A percentile compares a stretch with the other conserved stretches of the same genome.
Evolutionary conservation across 2,888 invertebrate species (phyloP).

Genomic region (Caenorhabditis auriculariae): DNA sequence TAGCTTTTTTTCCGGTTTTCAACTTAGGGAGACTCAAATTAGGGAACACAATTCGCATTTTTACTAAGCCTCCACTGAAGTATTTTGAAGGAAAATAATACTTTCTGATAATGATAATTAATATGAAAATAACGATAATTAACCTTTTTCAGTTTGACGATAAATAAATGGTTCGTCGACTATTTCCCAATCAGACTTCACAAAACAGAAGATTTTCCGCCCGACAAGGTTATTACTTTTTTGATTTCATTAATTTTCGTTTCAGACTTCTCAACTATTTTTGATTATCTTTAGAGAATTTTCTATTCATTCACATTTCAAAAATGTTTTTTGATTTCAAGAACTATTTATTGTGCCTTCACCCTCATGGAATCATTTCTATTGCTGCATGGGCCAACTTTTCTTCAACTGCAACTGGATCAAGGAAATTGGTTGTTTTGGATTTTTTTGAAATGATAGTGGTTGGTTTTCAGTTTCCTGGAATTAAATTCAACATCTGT

Average conservation of each 20-base stretch:
- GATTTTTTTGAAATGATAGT: not conserved
- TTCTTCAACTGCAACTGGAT: slow-evolving; percentile 71
- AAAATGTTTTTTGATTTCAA: no score
- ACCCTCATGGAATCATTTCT: slow-evolving; percentile 87
- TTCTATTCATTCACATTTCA: no score
- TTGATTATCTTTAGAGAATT: no score
- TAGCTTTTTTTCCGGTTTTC: no score
- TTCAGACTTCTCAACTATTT: no score
- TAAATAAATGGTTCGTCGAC: slow-evolving; percentile 77
- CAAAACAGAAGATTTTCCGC: slow-evolving; percentile 76
- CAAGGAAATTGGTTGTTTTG: slow-evolving; percentile 29
- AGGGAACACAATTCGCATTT: no score
- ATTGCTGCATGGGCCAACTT: slow-evolving; percentile 80
- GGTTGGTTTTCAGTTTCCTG: slow-evolving; percentile 62
- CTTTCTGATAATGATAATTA: no score
- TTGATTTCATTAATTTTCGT: no score
- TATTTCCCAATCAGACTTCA: slow-evolving; percentile 82
- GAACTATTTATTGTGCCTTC: slow-evolving; percentile 71
- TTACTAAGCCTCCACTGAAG: no score
- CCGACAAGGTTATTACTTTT: no score
- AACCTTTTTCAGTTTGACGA: slow-evolving; percentile 39
- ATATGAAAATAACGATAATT: not conserved
- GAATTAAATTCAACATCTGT: slow-evolving; percentile 66
- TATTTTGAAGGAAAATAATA: no score
- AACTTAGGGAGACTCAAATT: no score